These are phyloP conservation scores for Aphelenchoides bicaudatus DNA, from an alignment of 2,888 invertebrate genomes.

Conservation along the genomic window DNA sequence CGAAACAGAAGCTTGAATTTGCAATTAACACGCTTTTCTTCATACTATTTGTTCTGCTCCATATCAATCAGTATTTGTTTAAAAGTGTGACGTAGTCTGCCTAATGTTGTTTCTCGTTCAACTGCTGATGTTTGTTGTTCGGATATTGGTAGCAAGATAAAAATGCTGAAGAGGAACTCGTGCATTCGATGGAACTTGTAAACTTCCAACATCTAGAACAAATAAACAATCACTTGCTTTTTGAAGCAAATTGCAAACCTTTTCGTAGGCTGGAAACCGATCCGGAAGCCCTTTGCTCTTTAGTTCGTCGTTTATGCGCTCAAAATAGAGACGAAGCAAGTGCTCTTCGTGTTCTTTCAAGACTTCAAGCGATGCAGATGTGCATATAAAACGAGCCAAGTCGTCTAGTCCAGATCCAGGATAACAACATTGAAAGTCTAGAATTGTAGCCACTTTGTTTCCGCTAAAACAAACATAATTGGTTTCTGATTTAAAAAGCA, in stretches of 20 bases:
- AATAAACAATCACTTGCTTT: neutral
- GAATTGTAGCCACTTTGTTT: neutral
- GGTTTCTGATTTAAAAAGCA: too few species aligned
- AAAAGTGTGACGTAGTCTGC: too few species aligned
- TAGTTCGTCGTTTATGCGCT: neutral
- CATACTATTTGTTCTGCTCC: too few species aligned
- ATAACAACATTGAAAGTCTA: constrained; percentile 7
- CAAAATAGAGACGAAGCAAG: constrained; percentile 9
- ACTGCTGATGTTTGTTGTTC: too few species aligned
- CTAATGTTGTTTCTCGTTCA: too few species aligned
- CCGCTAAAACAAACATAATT: too few species aligned
- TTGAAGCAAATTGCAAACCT: neutral
- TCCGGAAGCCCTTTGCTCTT: neutral
- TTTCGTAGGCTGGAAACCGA: constrained; percentile 9
- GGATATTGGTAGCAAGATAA: too few species aligned
- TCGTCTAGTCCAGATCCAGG: constrained; percentile 12
- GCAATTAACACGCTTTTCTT: too few species aligned
- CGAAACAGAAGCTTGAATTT: too few species aligned
- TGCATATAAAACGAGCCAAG: constrained; percentile 7
- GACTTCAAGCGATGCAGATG: neutral
- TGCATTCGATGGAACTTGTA: constrained; percentile 5
- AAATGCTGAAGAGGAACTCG: constrained; percentile 1
- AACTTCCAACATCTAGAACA: constrained; percentile 2
- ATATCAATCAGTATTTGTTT: too few species aligned
- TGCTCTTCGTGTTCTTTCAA: constrained; percentile 1